Base-by-base conservation (phyloP, 2,797 vertebrate genomes). In the Coracias cyanogaster region DNA sequence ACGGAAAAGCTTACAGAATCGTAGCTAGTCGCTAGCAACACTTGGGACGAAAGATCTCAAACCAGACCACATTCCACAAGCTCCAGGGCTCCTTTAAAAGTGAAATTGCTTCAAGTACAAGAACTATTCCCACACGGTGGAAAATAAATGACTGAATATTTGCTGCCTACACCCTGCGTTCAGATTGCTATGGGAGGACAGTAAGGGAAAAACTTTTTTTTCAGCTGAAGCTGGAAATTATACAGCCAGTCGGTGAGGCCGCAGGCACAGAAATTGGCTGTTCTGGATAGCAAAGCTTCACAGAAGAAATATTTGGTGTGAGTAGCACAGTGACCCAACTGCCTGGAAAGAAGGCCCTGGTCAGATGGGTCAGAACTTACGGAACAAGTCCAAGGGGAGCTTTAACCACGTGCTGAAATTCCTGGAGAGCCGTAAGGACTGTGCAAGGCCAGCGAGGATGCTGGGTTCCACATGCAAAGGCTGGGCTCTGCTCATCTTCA, bases 51-150 rank as follows among this genome's bases (percentile, higher is more conserved):
- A 61, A 89, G 52, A 8, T 33, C 72, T 45, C 41, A 82, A 91
- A 87, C 4, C 65, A 81, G 52, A 90, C 78, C 43, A 15, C 74
- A 78, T 65, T 88, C 93, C 84, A 54, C 74, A 16, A 78, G 45
- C 96, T 90, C 70, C 70, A 37, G 86, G 71, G 66, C 90, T 80
- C 84, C 86, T 89, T 60, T 65, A 46, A 73, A 89, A 65, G 65
- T 15, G 5, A 67, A 65, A 41, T 43, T 41, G 70, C 93, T 82
- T 81, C 80, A 12, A 57, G 52, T 33, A 39, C 2, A 0, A 60
- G 67, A 66, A 8, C 64, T 7, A 6, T 94, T 86, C 67, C 60
- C 81, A 73, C 67, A n/a, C 35, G 2, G 1, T 5, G 87, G 90
- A 90, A 92, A 89, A 96, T 45, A 82, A 72, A 66, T 25, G 64